A percentile compares a stretch with the other conserved stretches of the same genome.
Conservation (phyloP, 2,113 vertebrate genomes). For the Balaeniceps rex region DNA sequence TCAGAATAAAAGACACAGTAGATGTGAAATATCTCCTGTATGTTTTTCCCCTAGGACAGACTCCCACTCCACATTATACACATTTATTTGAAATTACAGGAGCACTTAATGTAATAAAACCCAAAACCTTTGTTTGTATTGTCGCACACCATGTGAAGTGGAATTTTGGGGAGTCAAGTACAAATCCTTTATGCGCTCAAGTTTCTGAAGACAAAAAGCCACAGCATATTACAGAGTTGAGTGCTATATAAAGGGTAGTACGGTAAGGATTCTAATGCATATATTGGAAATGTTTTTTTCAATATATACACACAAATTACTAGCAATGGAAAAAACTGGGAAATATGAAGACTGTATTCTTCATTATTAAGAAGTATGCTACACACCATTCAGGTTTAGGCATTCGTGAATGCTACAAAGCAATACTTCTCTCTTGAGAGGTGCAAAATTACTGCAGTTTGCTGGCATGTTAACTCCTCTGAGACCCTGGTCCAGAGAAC, state of each 20-base stretch:
- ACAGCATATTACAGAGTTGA: neutral
- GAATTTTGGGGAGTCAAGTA: neutral
- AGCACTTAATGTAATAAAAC: neutral
- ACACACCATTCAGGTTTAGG: neutral
- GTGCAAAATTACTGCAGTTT: neutral
- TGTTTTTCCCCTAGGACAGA: neutral
- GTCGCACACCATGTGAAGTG: fast-evolving
- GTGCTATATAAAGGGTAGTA: neutral
- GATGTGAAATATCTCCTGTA: neutral
- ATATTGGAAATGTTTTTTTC: neutral
- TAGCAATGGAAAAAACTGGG: neutral
- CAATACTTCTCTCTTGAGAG: neutral
- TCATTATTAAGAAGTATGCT: neutral
- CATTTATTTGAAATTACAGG: neutral
- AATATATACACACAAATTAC: neutral
- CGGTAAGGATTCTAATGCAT: neutral
- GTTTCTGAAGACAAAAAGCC: neutral
- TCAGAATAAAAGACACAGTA: neutral
- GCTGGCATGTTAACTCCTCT: neutral
- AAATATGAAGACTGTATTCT: neutral
- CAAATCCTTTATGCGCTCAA: neutral
- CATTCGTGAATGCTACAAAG: neutral
- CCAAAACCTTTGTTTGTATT: neutral
- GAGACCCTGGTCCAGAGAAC: neutral
- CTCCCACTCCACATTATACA: neutral